Evolutionary conservation across 2,888 invertebrate genomes (phyloP), one percentile per base, ranked within the genome.

Genomic region (Mythimna lalbum): DNA sequence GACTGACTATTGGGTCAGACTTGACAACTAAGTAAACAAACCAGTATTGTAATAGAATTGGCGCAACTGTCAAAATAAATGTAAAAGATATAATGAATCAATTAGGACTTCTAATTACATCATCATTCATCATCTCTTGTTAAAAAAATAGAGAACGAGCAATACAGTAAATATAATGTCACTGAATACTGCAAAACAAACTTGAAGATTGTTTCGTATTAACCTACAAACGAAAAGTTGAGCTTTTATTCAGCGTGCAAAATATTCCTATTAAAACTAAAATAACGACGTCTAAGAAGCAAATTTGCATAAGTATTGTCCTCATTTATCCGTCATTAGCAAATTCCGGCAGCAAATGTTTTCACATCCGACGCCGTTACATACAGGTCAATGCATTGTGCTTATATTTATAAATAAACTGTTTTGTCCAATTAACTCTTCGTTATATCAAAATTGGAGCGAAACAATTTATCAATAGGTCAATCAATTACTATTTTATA

Each of bases 321-420:
- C 88, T 85, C 82, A 83, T 90, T 86, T 87, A 83, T 80, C 82
- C 89, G 84, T 90, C 87, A 92, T 93, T 91, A 90, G 87, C 82
- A 76, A 88, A 91, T 90, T 92, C 91, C 93, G 91, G 91, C 88
- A 86, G 87, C 86, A 86, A 92, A 92, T 91, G 87, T 88, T 91
- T 90, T 90, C 83, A 88, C 89, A 89, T 89, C 76, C 63, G 79
- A 84, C 88, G 85, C 82, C 73, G 78, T 84, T 83, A 80, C 84
- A 76, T 84, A 63, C 90, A 89, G 94, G 94, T 94, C 93, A 93
- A 90, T 86, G 93, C 79, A 91, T 94, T 91, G 88, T 87, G 86
- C 81, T 87, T 78, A 83, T 86, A 83, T 88, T 87, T 90, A 90
- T 89, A 90, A 88, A 89, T 89, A 87, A 84, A 87, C 84, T 64